Conservation (phyloP, 2,797 vertebrate species). For the Notoglanidium macrostoma region DNA sequence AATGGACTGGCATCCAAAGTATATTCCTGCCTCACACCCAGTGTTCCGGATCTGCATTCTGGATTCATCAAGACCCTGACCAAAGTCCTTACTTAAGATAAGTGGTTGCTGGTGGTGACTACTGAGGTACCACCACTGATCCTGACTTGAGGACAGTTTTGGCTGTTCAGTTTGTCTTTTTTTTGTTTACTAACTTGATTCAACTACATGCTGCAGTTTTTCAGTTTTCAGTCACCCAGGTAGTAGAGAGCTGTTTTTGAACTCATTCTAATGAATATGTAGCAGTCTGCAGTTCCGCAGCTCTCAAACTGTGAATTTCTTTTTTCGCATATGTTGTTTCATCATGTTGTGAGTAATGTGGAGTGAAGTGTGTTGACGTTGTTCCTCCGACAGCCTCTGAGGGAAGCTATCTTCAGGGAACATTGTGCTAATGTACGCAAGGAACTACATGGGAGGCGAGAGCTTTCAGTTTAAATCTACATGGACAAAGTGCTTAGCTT, state of each 20-base stretch:
- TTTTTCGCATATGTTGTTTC: slow-evolving; percentile 40
- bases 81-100: background rate
- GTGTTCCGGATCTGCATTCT: background rate
- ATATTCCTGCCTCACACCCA: background rate
- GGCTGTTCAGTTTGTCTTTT: background rate
- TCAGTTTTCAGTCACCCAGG: background rate
- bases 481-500: slow-evolving; percentile 42
- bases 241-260: slow-evolving; percentile 13
- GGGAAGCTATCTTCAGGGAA: slow-evolving; percentile 7
- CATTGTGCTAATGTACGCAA: slow-evolving; percentile 31
- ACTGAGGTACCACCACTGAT: background rate
- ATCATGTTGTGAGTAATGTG: slow-evolving; percentile 38
- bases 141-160: background rate
- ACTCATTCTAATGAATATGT: slow-evolving; percentile 35
- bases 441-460: background rate
- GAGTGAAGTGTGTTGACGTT: slow-evolving; percentile 1
- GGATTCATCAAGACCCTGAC: background rate
- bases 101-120: background rate
- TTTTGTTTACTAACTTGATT: background rate
- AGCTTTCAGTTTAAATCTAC: slow-evolving; percentile 36
- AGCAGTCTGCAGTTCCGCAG: slow-evolving; percentile 30
- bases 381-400: background rate
- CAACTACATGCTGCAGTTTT: background rate
- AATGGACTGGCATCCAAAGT: background rate
- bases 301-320: slow-evolving; percentile 35